Base-by-base conservation (phyloP, 2,797 vertebrate genomes). In the Psittacula derbiana region DNA sequence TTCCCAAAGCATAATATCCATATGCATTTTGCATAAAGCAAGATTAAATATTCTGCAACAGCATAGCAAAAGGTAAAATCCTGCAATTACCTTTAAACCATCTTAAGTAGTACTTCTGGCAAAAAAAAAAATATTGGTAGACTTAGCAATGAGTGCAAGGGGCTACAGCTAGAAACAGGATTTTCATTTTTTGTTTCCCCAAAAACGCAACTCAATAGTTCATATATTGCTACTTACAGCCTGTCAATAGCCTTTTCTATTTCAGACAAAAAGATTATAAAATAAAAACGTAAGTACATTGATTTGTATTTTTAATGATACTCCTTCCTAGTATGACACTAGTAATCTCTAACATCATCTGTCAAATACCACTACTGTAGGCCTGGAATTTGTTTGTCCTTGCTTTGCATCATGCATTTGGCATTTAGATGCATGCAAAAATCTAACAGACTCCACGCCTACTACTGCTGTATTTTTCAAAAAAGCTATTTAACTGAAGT, bases 401-500 rank as follows among this genome's bases (percentile, higher is more conserved):
- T 75, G 40, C 72, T 79, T 92, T 90, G 70, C 67, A 83, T 92
- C 89, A 90, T 58, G 71, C 87, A 80, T 88, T 90, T 83, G 95
- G 88, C 65, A 96, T 96, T 92, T 88, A 90, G 88, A 87, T 73
- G 70, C 27, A 95, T 72, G 64, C 66, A 93, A 97, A 91, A 88
- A 72, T 79, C 62, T 90, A 94, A 88, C 2, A 91, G 72, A 41
- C 84, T 90, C 70, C 86, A 81, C 72, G 76, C 90, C 94, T 88
- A 95, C 94, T 94, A 78, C 31, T 70, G 75, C 75, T 73, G 57
- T 87, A 53, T 90, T 91, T 94, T 81, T 93, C 88, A 94, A 95
- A 93, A 60, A 93, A 95, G 57, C 79, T 89, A 86, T 95, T 96
- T 94, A 92, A 95, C 89, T 83, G 44, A 92, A 92, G 80, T 84